These are phyloP conservation scores for Strigamia maritima DNA, from an alignment of 2,888 invertebrate genomes.

Conservation along the genomic window DNA sequence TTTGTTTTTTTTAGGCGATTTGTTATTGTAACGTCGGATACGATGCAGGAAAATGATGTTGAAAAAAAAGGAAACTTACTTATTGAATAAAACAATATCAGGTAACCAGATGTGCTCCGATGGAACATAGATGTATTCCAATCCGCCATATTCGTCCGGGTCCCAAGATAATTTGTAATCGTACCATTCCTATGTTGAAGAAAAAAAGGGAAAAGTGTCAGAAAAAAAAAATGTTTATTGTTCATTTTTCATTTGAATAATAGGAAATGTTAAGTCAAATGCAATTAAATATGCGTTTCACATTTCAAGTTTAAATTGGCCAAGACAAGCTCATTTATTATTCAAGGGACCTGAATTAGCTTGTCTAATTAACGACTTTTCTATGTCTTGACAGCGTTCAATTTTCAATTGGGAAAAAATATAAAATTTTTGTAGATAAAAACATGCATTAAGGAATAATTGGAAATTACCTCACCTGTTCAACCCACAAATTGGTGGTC, in stretches of 20 bases:
- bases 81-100: slow-evolving; percentile 52
- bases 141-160: slow-evolving; percentile 84
- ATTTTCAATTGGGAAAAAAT: slow-evolving; percentile 22
- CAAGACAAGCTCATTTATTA: slow-evolving; percentile 25
- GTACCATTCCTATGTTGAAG: slow-evolving; percentile 72
- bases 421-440: neutral
- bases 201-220: neutral
- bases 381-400: slow-evolving; percentile 28
- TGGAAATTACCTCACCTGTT: slow-evolving; percentile 70
- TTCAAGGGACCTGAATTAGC: slow-evolving; percentile 22
- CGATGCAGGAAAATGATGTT: no score
- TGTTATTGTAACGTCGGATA: no score
- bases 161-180: slow-evolving; percentile 87
- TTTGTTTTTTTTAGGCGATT: no score
- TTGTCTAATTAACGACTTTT: slow-evolving; percentile 32
- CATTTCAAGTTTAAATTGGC: slow-evolving; percentile 31
- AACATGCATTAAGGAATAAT: slow-evolving; percentile 6
- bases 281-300: slow-evolving; percentile 34
- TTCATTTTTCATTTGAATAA: neutral
- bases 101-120: slow-evolving; percentile 51
- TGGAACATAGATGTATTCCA: slow-evolving; percentile 63
- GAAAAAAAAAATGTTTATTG: neutral
- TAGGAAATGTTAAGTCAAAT: slow-evolving; percentile 7
- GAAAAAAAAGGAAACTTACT: slow-evolving; percentile 47
- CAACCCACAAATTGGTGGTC: slow-evolving; percentile 97